Evolutionary conservation across 2,888 invertebrate genomes (phyloP), one percentile per base, ranked within the genome.

Genomic region (Lordiphosa fenestrarum): DNA sequence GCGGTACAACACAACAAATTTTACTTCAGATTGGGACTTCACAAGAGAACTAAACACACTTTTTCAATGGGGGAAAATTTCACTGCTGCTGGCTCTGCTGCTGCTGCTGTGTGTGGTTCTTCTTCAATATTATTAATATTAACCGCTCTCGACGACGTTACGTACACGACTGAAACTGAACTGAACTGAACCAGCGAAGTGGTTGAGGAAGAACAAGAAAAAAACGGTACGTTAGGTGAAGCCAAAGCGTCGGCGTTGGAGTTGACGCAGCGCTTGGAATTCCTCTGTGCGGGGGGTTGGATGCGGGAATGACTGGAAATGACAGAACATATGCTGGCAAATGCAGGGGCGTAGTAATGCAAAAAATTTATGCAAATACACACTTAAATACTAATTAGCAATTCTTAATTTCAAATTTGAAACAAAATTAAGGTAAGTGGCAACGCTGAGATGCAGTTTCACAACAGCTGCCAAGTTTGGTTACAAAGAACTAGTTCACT

Each of bases 81-180:
- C 73, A 73, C 53, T 66, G 42, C 49, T 51, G 51, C 46, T 60
- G 50, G 48, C 58, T 69, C 40, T 61, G 57, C 57, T 66, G 15
- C 37, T 58, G 44, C 12, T 66, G 15, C 37, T 58, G 44, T n/a
- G 15, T 38, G 25, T 42, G 53, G 40, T 25, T 21, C 51, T 19
- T 39, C 42, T 35, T 6, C 38, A 23, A 35, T 13, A 30, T 23
- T 49, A 38, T 62, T 57, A 37, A 42, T 48, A 42, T 73, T 81
- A 64, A 71, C 73, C 73, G 73, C 62, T 78, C 84, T 80, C 68
- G 73, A 85, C 87, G 87, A 87, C 85, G 86, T 78, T 69, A 85
- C 76, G 85, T 86, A 85, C 78, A 86, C 87, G 87, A 87, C 88
- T 87, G 81, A 84, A 61, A 56, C 70, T 40, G 54, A 67, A 52